These are phyloP conservation scores for Apteryx owenii DNA, from an alignment of 2,113 vertebrate genomes.

Conservation along the genomic window DNA sequence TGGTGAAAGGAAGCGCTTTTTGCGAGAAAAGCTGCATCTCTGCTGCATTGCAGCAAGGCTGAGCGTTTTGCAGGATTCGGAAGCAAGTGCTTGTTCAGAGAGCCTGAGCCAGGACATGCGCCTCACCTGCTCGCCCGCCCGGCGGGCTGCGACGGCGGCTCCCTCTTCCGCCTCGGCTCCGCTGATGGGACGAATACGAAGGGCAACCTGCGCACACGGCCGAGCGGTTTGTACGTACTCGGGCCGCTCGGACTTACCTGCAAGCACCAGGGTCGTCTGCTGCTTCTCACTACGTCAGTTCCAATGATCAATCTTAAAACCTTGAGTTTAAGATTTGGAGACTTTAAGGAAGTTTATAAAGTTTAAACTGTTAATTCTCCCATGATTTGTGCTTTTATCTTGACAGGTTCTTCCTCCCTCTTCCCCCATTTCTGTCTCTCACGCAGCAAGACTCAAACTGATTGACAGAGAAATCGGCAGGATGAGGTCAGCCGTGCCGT, in stretches of 20 bases:
- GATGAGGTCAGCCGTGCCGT: background rate
- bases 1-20: background rate
- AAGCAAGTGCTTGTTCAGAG: fast-evolving
- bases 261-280: fast-evolving
- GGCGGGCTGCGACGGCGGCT: constrained; percentile 42
- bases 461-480: background rate
- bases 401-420: background rate
- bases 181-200: constrained; percentile 62
- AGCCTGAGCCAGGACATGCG: no score
- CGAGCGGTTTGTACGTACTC: fast-evolving
- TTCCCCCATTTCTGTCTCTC: background rate
- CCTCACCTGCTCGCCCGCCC: constrained; percentile 73
- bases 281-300: background rate
- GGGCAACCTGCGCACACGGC: constrained; percentile 34
- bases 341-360: background rate
- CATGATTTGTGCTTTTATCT: background rate
- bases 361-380: background rate
- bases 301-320: background rate
- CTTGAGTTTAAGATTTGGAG: background rate
- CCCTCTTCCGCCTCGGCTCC: constrained; percentile 67
- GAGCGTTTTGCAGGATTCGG: background rate
- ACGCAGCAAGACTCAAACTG: background rate
- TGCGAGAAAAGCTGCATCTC: fast-evolving
- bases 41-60: background rate
- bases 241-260: background rate